phyloP scores from a whole-genome alignment of 2,888 invertebrate species.

The Ectemnius cavifrons region DNA sequence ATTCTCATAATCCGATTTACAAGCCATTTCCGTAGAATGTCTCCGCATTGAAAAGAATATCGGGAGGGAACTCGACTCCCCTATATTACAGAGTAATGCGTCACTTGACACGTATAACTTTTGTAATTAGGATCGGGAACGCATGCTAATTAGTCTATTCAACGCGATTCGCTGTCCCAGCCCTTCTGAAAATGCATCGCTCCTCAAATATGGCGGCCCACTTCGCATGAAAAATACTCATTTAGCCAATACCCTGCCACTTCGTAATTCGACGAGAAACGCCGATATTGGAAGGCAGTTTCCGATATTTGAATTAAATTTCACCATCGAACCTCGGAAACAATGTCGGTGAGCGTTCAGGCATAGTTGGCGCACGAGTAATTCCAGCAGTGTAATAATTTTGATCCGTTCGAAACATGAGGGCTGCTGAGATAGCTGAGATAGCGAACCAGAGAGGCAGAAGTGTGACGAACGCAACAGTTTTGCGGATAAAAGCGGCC shows the following conservation, averaged over 20 bases:
- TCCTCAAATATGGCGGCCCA: constrained; percentile 18
- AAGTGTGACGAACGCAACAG: too few species aligned
- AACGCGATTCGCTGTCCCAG: constrained; percentile 47
- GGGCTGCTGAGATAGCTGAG: too few species aligned
- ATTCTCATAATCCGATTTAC: constrained; percentile 40
- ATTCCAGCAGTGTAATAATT: constrained; percentile 6
- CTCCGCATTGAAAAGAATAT: constrained; percentile 35
- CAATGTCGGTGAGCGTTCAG: not conserved
- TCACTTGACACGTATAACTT: constrained; percentile 38
- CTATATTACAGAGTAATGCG: constrained; percentile 37
- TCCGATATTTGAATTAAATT: constrained; percentile 1
- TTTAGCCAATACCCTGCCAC: not conserved
- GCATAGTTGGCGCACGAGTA: not conserved
- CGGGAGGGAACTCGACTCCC: constrained; percentile 11
- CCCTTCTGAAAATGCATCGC: constrained; percentile 48
- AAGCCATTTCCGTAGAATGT: constrained; percentile 44
- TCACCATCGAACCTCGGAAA: not conserved
- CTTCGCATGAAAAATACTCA: constrained; percentile 13
- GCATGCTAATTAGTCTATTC: constrained; percentile 57
- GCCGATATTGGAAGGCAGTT: not conserved
- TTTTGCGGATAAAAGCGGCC: too few species aligned
- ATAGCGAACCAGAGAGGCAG: too few species aligned
- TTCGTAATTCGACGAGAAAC: too few species aligned
- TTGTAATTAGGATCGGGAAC: constrained; percentile 43
- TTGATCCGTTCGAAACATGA: not conserved